Percentiles rank a stretch among this genome's conserved stretches.
phyloP scores from a whole-genome alignment of 2,888 invertebrate genomes.

The Tetragnatha montana region DNA sequence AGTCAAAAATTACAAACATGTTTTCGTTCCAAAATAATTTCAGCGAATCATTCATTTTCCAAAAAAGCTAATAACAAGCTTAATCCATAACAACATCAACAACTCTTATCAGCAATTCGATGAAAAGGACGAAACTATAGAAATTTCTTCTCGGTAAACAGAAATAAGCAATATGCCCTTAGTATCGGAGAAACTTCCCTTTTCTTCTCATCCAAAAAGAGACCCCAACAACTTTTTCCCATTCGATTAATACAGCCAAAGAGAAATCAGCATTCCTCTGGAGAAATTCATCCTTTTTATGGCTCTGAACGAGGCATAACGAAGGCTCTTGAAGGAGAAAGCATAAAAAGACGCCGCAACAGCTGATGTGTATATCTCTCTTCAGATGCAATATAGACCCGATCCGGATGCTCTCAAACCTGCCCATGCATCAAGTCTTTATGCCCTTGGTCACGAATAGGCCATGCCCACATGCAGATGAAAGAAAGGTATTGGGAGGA shows the following conservation, averaged over 20 bases:
- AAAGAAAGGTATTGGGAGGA: neutral
- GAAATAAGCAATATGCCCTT: too few relatives aligned
- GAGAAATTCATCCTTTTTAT: slow-evolving; percentile 2
- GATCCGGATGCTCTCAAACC: slow-evolving; percentile 4
- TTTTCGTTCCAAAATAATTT: too few relatives aligned
- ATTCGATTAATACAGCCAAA: slow-evolving; percentile 7
- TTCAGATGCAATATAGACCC: slow-evolving; percentile 20
- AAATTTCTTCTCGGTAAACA: too few relatives aligned
- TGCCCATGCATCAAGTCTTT: neutral
- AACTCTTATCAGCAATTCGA: too few relatives aligned
- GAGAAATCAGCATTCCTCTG: slow-evolving; percentile 1
- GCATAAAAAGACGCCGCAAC: neutral
- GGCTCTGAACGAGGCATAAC: slow-evolving; percentile 4
- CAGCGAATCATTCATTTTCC: too few relatives aligned
- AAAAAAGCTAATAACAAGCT: too few relatives aligned
- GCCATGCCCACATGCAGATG: neutral
- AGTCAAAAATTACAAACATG: too few relatives aligned
- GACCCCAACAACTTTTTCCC: slow-evolving; percentile 2
- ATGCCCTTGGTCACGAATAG: slow-evolving; percentile 28
- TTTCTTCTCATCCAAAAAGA: neutral
- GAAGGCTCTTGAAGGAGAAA: slow-evolving; percentile 3
- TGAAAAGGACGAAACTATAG: too few relatives aligned
- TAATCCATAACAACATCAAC: too few relatives aligned
- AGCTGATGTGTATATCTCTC: slow-evolving; percentile 30
- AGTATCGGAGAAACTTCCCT: neutral